Percentiles rank a stretch among this genome's conserved stretches.
Conservation (phyloP, 2,797 vertebrate genomes). For the Sus cebifrons region DNA sequence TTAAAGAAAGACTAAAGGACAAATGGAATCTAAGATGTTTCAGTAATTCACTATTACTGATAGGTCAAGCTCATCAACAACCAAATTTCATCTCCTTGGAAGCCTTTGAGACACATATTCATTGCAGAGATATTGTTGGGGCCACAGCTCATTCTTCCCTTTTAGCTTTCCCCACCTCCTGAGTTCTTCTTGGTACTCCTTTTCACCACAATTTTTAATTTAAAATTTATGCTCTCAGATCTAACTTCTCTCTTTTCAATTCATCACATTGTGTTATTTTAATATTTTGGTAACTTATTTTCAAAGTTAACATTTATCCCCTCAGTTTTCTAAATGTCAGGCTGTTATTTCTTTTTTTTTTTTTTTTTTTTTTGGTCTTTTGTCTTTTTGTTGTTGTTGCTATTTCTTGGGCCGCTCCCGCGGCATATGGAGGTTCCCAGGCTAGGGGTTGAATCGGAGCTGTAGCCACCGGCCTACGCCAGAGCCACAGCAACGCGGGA, state of each 20-base stretch:
- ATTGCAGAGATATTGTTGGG: not conserved
- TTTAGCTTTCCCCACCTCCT: not conserved
- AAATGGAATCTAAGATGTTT: not conserved
- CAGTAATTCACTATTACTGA: not conserved
- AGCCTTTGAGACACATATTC: not conserved
- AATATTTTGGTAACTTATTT: constrained; percentile 9
- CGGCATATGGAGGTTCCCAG: too few species aligned
- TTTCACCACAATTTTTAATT: not conserved
- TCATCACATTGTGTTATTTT: not conserved
- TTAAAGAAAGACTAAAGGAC: not conserved
- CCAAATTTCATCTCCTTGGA: not conserved
- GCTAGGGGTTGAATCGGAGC: too few species aligned
- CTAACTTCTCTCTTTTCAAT: not conserved
- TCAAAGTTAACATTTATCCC: not conserved
- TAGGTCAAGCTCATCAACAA: not conserved
- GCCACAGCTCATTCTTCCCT: not conserved
- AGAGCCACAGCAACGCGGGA: too few species aligned
- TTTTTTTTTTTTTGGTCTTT: too few species aligned
- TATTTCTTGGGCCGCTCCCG: too few species aligned
- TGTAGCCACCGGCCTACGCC: too few species aligned
- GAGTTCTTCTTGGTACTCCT: not conserved
- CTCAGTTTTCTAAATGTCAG: not conserved
- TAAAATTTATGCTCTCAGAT: not conserved
- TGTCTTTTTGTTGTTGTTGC: too few species aligned
- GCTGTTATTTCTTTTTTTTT: not conserved